These are phyloP conservation scores for Mystacides longicornis DNA, from an alignment of 2,888 invertebrate species.

Conservation along the genomic window DNA sequence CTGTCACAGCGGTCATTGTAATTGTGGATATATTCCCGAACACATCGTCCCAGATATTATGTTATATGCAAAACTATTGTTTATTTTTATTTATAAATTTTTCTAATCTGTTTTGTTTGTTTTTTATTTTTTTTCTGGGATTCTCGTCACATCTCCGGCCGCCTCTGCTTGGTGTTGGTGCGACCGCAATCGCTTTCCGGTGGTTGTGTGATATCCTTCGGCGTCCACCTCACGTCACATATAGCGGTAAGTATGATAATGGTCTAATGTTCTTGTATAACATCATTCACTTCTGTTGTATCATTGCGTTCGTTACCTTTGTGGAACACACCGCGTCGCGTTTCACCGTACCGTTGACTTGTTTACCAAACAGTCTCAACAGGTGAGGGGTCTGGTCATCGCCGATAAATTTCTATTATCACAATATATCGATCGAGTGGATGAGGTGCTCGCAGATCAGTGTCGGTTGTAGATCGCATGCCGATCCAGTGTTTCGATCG, in stretches of 20 bases:
- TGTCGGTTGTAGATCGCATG: background rate
- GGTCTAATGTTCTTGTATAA: background rate
- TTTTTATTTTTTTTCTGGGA: slow-evolving; percentile 6
- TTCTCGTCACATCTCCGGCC: slow-evolving; percentile 8
- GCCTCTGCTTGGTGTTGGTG: background rate
- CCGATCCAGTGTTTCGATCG: background rate
- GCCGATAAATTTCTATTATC: background rate
- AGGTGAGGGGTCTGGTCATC: slow-evolving; percentile 3
- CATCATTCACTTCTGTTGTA: background rate
- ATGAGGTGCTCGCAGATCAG: background rate
- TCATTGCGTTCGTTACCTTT: background rate
- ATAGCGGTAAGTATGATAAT: slow-evolving; percentile 24
- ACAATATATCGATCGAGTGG: background rate
- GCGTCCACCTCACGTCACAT: slow-evolving; percentile 15
- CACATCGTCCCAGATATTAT: no score
- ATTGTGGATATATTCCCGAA: no score
- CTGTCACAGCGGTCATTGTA: no score
- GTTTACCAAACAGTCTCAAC: slow-evolving; percentile 7
- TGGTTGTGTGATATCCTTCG: slow-evolving; percentile 18
- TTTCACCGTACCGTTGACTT: slow-evolving; percentile 8
- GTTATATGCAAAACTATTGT: no score
- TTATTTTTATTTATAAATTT: background rate
- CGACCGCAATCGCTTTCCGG: slow-evolving; percentile 22
- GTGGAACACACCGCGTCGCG: slow-evolving; percentile 1
- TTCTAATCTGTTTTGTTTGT: background rate